Evolutionary conservation across 2,113 vertebrate genomes (phyloP).

Genomic region (Oreocharis arfaki): DNA sequence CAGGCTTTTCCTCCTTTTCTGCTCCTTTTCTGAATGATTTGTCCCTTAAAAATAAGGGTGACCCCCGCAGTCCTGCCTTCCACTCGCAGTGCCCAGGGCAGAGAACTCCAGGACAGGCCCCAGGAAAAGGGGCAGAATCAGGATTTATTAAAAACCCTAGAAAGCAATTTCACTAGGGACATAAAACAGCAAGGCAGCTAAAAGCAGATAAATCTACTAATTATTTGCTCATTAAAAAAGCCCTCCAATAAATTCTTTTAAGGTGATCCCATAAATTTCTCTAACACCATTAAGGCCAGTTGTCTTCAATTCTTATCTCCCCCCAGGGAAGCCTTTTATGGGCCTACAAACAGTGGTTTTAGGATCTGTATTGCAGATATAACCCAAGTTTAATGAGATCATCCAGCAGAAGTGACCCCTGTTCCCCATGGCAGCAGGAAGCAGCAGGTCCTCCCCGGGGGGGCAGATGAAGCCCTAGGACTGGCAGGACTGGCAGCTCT

Average conservation of each 20-base stretch:
- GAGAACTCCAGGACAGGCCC: background rate
- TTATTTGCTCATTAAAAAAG: conserved; percentile 41
- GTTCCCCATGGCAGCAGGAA: background rate
- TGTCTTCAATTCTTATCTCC: conserved; percentile 19
- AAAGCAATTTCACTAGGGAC: background rate
- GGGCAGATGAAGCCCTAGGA: background rate
- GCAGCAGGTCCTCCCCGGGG: background rate
- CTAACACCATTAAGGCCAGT: background rate
- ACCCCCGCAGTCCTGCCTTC: background rate
- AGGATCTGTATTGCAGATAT: background rate
- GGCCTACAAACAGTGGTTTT: background rate
- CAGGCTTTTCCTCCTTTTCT: background rate
- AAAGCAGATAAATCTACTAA: conserved; percentile 38
- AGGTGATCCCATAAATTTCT: conserved; percentile 45
- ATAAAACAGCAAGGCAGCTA: conserved; percentile 1
- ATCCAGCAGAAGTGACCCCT: background rate
- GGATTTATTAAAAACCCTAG: background rate
- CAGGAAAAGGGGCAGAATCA: background rate
- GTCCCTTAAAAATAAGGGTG: background rate
- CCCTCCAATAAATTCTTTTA: conserved; percentile 44
- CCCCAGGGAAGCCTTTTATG: conserved; percentile 22
- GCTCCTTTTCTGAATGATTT: background rate
- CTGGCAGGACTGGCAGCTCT: background rate
- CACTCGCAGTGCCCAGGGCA: background rate
- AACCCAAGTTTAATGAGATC: background rate